phyloP scores from a whole-genome alignment of 2,113 vertebrate species.

The Larimichthys polyactis region DNA sequence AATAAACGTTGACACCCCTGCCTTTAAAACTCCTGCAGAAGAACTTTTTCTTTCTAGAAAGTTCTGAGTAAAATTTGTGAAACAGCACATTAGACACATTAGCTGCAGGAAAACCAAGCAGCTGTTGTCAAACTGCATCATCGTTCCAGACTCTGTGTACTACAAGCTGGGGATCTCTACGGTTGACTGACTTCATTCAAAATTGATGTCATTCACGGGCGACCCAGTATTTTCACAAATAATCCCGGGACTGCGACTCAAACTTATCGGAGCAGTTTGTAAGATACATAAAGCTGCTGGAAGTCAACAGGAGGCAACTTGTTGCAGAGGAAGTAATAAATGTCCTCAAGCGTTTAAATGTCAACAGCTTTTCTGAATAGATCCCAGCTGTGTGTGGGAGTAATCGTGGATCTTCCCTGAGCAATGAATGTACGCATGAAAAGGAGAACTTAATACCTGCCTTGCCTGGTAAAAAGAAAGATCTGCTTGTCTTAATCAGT shows the following conservation, averaged over 20 bases:
- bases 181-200: conserved; percentile 9
- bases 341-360: not conserved
- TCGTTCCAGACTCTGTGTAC: not conserved
- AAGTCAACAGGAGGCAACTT: conserved; percentile 14
- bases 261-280: conserved; percentile 11
- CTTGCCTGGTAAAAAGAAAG: not conserved
- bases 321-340: not conserved
- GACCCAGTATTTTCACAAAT: conserved; percentile 11
- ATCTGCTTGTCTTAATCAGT: not conserved
- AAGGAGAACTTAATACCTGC: not conserved
- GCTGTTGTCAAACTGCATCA: not conserved
- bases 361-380: not conserved
- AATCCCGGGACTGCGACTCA: conserved; percentile 3
- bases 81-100: not conserved
- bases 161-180: conserved; percentile 1
- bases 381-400: conserved; percentile 29
- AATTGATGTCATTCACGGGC: conserved; percentile 25
- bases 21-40: not conserved
- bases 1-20: no score
- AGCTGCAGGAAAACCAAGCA: not conserved
- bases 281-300: conserved; percentile 4
- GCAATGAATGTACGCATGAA: not conserved
- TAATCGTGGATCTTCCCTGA: not conserved
- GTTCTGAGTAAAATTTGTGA: not conserved
- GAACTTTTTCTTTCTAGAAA: not conserved